Evolutionary conservation across 2,797 vertebrate species (phyloP).

Genomic region (Parauchenoglanis ngamensis): DNA sequence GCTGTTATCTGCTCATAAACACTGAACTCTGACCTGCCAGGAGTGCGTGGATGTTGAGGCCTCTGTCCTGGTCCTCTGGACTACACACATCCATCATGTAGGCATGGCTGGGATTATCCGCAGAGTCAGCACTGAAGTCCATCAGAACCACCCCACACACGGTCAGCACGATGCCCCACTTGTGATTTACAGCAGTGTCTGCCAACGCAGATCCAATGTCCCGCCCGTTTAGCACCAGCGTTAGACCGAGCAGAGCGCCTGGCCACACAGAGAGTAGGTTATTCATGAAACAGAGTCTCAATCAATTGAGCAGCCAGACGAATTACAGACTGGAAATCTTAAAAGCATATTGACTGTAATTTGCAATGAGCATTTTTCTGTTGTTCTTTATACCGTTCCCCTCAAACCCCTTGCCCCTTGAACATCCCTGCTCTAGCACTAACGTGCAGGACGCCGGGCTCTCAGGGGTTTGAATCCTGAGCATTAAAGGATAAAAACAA

Average conservation of each 20-base stretch:
- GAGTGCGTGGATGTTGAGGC: constrained; percentile 92
- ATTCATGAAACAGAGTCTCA: not conserved
- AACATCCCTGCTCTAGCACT: not conserved
- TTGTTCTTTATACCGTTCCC: not conserved
- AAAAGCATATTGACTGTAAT: not conserved
- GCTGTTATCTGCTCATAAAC: not conserved
- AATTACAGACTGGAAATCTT: not conserved
- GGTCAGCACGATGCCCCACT: constrained; percentile 92
- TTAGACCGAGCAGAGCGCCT: constrained; percentile 91
- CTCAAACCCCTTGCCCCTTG: no score
- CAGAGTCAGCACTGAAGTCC: constrained; percentile 98
- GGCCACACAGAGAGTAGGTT: not conserved
- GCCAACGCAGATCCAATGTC: constrained; percentile 86
- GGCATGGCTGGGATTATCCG: constrained; percentile 94
- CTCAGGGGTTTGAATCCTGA: no score
- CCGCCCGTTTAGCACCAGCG: constrained; percentile 89
- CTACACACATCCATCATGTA: constrained; percentile 99
- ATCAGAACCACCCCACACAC: constrained; percentile 94
- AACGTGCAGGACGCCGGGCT: not conserved
- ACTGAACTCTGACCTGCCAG: constrained; percentile 80
- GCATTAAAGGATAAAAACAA: not conserved
- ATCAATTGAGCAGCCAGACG: not conserved
- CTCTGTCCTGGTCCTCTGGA: constrained; percentile 92
- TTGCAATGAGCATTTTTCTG: not conserved
- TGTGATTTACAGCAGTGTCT: constrained; percentile 85